phyloP scores from a whole-genome alignment of 2,888 invertebrate genomes.

The Stenurella melanura region DNA sequence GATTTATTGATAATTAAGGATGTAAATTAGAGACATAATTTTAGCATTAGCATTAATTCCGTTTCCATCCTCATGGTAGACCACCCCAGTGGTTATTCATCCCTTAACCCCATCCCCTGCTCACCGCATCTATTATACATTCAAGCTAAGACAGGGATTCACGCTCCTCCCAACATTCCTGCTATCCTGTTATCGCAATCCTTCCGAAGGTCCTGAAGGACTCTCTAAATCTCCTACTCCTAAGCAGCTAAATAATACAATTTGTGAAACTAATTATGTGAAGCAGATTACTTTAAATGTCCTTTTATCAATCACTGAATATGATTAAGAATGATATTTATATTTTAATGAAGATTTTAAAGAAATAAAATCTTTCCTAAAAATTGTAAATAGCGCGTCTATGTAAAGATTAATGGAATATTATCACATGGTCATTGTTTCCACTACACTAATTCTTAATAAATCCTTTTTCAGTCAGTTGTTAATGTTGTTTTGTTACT shows the following conservation, averaged over 20 bases:
- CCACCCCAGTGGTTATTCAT: constrained; percentile 54
- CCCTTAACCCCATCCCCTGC: constrained; percentile 48
- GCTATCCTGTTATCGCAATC: constrained; percentile 63
- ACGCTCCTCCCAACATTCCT: constrained; percentile 59
- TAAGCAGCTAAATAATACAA: neutral
- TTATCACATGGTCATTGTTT: no score
- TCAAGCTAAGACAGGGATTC: constrained; percentile 59
- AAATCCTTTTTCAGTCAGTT: no score
- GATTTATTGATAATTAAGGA: constrained; percentile 59
- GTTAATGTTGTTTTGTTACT: no score
- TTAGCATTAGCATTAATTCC: constrained; percentile 65
- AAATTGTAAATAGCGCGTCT: no score
- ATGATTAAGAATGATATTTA: no score
- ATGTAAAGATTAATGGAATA: no score
- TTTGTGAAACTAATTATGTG: neutral
- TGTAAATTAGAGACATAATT: constrained; percentile 67
- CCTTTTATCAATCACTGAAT: neutral
- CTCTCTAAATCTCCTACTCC: constrained; percentile 41
- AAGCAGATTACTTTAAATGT: neutral
- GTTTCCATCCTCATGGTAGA: constrained; percentile 46
- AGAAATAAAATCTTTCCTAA: no score
- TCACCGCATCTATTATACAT: constrained; percentile 66
- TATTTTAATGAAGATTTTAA: no score
- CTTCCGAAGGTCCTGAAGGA: constrained; percentile 64
- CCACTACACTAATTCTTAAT: no score